Evolutionary conservation across 37 sponge, comb jelly and placozoan genomes (phyloP).

Genomic region (Halisarca cf. caerulea): DNA sequence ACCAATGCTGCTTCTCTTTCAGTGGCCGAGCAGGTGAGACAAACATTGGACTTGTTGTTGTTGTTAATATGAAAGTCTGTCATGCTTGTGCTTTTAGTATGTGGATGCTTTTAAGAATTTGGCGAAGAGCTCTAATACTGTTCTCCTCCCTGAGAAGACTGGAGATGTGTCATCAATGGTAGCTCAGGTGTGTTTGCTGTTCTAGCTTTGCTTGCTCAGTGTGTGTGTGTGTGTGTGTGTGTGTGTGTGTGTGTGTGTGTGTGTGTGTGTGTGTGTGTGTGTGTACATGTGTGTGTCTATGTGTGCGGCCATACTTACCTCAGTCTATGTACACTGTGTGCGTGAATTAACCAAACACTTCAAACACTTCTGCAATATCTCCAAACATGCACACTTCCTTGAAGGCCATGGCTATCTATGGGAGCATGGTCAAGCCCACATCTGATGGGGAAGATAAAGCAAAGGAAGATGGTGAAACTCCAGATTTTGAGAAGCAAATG

Average conservation of each 20-base stretch:
- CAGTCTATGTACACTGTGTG: no score
- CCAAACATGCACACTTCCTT: background rate
- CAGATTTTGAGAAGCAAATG: slow-evolving; percentile 3
- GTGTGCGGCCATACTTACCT: background rate
- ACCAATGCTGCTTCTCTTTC: slow-evolving; percentile 83
- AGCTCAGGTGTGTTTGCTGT: slow-evolving; percentile 76
- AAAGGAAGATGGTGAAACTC: background rate
- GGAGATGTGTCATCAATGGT: slow-evolving; percentile 95
- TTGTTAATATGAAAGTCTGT: background rate
- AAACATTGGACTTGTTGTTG: background rate
- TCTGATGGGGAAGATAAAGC: background rate
- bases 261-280: background rate
- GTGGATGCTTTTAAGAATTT: slow-evolving; percentile 90
- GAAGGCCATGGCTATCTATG: slow-evolving; percentile 84
- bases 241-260: background rate
- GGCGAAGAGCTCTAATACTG: slow-evolving; percentile 88
- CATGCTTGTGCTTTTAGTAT: slow-evolving; percentile 60
- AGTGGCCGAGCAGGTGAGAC: slow-evolving; percentile 71
- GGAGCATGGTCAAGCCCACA: slow-evolving; percentile 46
- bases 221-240: slow-evolving; percentile 26
- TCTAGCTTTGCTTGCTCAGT: no score
- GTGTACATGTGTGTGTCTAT: background rate
- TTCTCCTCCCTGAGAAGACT: slow-evolving; percentile 89
- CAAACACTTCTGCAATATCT: background rate
- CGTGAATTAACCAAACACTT: no score